Conservation (phyloP, 1,140 invertebrate genomes). For the Acromyrmex heyeri region DNA sequence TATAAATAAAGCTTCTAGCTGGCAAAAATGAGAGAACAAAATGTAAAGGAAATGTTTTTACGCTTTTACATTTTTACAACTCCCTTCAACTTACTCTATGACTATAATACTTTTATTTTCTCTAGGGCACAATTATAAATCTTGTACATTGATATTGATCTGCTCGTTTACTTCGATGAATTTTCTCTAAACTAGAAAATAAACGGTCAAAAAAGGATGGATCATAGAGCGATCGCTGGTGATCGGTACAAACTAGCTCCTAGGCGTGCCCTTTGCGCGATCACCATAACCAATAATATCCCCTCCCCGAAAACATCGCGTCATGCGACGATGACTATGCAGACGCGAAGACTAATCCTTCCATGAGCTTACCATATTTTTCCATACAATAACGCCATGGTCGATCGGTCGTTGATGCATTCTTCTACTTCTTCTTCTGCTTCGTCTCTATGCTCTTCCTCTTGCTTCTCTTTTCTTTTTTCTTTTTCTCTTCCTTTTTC, state of each 20-base stretch:
- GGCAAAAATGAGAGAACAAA: too few species aligned
- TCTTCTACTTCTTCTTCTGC: conserved; percentile 43
- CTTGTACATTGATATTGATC: too few species aligned
- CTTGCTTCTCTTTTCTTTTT: conserved; percentile 12
- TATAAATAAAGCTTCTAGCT: too few species aligned
- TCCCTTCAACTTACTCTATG: too few species aligned
- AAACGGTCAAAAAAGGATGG: background rate
- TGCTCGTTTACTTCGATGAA: too few species aligned
- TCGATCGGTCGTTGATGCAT: conserved; percentile 61
- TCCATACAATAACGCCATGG: conserved; percentile 76
- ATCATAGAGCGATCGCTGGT: conserved; percentile 20
- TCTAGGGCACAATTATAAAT: too few species aligned
- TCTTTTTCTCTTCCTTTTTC: conserved; percentile 23
- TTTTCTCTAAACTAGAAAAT: background rate
- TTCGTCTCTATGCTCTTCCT: conserved; percentile 18
- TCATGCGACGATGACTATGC: conserved; percentile 74
- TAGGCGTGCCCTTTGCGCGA: conserved; percentile 77
- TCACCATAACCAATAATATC: conserved; percentile 79
- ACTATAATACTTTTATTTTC: too few species aligned
- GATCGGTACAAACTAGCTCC: conserved; percentile 65
- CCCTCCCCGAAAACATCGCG: conserved; percentile 67
- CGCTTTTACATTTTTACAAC: too few species aligned
- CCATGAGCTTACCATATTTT: conserved; percentile 78
- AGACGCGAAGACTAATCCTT: conserved; percentile 74
- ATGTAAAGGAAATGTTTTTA: too few species aligned